Evolutionary conservation across 2,888 invertebrate species (phyloP).

Genomic region (Diaperis boleti): DNA sequence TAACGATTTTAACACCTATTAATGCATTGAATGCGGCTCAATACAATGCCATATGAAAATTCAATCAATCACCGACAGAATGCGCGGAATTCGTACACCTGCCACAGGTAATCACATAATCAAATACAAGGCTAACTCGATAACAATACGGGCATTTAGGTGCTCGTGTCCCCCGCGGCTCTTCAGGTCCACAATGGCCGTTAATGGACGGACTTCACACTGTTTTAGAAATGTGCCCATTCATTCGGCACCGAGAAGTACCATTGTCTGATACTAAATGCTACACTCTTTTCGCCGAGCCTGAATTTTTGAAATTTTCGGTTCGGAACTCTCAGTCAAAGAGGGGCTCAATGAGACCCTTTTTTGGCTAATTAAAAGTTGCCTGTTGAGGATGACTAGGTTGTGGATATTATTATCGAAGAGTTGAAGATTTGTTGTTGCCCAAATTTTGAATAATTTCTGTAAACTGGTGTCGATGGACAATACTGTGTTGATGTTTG

Average conservation of each 20-base stretch:
- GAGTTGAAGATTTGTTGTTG: background rate
- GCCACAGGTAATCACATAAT: conserved; percentile 63
- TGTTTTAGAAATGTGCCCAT: conserved; percentile 67
- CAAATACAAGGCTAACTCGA: conserved; percentile 64
- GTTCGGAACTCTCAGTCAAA: no score
- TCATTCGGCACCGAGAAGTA: conserved; percentile 54
- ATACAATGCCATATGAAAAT: conserved; percentile 51
- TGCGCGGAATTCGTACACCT: conserved; percentile 62
- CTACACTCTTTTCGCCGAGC: conserved; percentile 44
- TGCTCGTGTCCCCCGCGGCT: conserved; percentile 54
- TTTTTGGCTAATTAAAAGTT: no score
- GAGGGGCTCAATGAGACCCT: no score
- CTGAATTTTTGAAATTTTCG: conserved; percentile 34
- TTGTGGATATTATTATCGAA: background rate
- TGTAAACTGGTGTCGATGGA: background rate
- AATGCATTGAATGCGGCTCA: conserved; percentile 46
- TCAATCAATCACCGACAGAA: conserved; percentile 59
- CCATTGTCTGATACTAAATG: conserved; percentile 54
- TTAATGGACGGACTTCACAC: conserved; percentile 65
- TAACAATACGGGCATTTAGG: conserved; percentile 64
- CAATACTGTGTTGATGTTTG: background rate
- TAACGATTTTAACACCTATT: conserved; percentile 57
- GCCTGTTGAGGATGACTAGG: background rate
- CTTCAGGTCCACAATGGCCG: conserved; percentile 54
- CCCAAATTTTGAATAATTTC: background rate